A percentile compares a stretch with the other conserved stretches of the same genome.
phyloP scores from a whole-genome alignment of 2,797 vertebrate genomes.

The Esox masquinongy region DNA sequence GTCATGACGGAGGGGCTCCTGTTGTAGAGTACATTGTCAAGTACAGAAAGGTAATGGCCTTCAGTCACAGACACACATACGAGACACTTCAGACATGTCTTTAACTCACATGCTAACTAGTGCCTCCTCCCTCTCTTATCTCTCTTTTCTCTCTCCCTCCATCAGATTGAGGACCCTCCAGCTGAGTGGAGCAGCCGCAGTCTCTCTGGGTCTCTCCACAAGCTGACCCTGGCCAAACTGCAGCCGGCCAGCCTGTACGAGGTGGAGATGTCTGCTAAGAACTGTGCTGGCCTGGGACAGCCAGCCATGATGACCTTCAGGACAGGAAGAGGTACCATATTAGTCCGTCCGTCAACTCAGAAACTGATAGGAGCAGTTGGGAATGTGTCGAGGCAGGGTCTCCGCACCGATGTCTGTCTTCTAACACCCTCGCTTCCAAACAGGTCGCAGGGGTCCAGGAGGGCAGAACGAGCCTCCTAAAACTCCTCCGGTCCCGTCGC shows the following conservation, averaged over 20 bases:
- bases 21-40: conserved; percentile 91
- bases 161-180: conserved; percentile 82
- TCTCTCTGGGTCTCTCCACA: conserved; percentile 85
- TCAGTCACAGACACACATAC: not conserved
- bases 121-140: not conserved
- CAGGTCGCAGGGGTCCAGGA: conserved; percentile 75
- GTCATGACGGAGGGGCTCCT: conserved; percentile 81
- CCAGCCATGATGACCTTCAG: conserved; percentile 98
- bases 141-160: not conserved
- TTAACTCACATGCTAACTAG: not conserved
- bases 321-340: conserved; percentile 81
- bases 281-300: conserved; percentile 92
- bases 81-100: not conserved
- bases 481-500: conserved; percentile 78
- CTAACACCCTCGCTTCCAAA: conserved; percentile 7
- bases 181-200: conserved; percentile 84
- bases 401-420: not conserved
- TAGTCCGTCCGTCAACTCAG: not conserved
- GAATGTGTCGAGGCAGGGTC: too few relatives aligned
- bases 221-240: conserved; percentile 85
- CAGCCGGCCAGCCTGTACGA: conserved; percentile 94
- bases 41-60: conserved; percentile 87
- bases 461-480: conserved; percentile 68
- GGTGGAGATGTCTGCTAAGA: conserved; percentile 94
- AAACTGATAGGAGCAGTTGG: not conserved